Evolutionary conservation across 2,888 invertebrate species (phyloP), one percentile per base, ranked within the genome.

Genomic region (Glyphotaelius pellucidus): DNA sequence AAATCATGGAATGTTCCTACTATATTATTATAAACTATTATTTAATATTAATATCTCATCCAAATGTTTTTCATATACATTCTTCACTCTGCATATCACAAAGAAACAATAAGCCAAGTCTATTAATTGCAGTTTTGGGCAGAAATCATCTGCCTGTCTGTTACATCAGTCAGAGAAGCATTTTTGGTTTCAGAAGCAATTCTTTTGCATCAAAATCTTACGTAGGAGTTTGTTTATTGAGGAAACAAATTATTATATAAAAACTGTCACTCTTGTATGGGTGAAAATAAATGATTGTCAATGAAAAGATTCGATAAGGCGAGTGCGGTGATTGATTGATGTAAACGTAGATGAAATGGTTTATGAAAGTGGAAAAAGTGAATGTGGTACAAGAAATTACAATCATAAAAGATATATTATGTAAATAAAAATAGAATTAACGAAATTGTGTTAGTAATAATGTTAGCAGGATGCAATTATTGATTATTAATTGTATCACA

Each of bases 381-480:
- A 67, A 67, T 67, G 67, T 25, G 67, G 67, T 67, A 67, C 67
- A n/a, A 67, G 67, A 52, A 52, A 52, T 19, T 19, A 52, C 19
- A 67, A 67, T 67, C 67, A 67, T 67, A 67, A 67, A 67, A 67
- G 19, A 32, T 35, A 83, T 83, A 35, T 35, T 35, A 2, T 42
- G 42, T 42, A 83, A 83, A 83, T 83, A 35, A 35, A 81, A 83
- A 83, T 83, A 83, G 32, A 35, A 19, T 35, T 83, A 35, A 83
- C 1, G 25, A 67, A 67, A 67, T 67, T 35, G 35, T 83, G 83
- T 83, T 83, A 32, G 32, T 83, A 32, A 83, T 83, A 83, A 83
- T 35, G 35, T 83, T 35, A 83, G 15, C 32, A 12, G 83, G 83
- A 35, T 83, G 83, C 83, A 83, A n/a, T 35, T 83, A 83, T 14